Conservation (phyloP, 2,113 vertebrate species). For the Varanus komodoensis region DNA sequence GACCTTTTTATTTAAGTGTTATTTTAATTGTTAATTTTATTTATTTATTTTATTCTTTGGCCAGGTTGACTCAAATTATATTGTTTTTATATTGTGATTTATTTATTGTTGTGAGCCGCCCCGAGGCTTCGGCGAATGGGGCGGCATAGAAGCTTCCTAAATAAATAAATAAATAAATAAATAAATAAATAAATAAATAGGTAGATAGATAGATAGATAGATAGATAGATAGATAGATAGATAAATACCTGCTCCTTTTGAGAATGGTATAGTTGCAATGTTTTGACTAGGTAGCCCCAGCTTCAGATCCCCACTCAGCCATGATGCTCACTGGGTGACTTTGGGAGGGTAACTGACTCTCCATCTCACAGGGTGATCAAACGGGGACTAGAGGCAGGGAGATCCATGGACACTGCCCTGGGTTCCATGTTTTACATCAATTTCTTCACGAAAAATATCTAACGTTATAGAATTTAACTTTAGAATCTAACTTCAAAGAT, state of each 20-base stretch:
- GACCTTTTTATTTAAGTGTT: no score
- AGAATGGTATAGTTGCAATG: background rate
- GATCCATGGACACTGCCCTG: background rate
- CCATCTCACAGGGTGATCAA: background rate
- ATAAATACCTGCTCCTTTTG: background rate
- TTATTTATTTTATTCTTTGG: no score
- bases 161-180: no score
- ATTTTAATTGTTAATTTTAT: no score
- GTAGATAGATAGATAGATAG: no score
- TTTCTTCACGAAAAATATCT: background rate
- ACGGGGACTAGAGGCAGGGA: background rate
- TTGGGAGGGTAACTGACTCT: background rate
- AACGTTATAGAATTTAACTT: background rate
- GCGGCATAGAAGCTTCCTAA: no score
- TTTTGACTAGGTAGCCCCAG: background rate
- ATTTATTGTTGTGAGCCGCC: no score
- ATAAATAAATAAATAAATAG: no score
- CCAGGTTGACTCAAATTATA: no score
- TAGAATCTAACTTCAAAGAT: background rate
- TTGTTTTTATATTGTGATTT: no score
- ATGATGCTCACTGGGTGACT: background rate
- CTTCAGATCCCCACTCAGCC: background rate
- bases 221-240: no score
- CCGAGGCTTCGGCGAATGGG: no score
- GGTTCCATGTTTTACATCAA: background rate